These are phyloP conservation scores for Phalacrocorax brasilianus DNA, from an alignment of 2,113 vertebrate species.

Conservation along the genomic window DNA sequence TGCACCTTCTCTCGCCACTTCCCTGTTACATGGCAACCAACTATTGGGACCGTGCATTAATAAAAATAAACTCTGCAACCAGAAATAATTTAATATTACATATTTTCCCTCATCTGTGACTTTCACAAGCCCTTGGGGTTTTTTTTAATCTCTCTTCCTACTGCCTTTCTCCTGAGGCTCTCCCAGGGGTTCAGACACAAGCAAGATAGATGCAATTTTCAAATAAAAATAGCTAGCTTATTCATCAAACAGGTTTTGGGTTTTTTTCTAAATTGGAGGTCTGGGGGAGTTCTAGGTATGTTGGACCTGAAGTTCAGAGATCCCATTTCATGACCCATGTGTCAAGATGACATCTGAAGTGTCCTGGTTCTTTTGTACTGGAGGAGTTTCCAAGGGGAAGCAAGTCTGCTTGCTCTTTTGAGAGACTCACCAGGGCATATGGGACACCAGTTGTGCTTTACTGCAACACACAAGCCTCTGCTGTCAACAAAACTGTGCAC, in stretches of 20 bases:
- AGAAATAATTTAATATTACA: slow-evolving; percentile 1
- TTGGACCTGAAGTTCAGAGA: not conserved
- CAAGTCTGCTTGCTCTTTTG: not conserved
- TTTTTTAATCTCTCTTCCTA: not conserved
- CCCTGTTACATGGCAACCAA: slow-evolving; percentile 42
- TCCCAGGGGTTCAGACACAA: not conserved
- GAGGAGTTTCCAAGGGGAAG: not conserved
- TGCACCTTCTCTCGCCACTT: not conserved
- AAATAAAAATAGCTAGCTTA: not conserved
- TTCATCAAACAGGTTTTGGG: not conserved
- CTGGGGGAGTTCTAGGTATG: not conserved
- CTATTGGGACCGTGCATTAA: not conserved
- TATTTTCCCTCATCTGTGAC: not conserved
- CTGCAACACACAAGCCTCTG: not conserved
- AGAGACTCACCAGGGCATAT: not conserved
- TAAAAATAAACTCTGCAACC: slow-evolving; percentile 24
- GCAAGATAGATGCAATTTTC: not conserved
- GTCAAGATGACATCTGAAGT: not conserved
- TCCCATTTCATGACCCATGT: not conserved
- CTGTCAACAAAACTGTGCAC: not conserved
- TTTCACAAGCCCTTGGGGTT: not conserved
- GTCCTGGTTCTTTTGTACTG: not conserved
- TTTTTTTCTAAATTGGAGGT: not conserved
- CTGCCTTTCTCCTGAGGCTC: not conserved
- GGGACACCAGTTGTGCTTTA: not conserved